These are phyloP conservation scores for Cremastobaeus sp. DNA, from an alignment of 2,888 invertebrate genomes.

Conservation along the genomic window DNA sequence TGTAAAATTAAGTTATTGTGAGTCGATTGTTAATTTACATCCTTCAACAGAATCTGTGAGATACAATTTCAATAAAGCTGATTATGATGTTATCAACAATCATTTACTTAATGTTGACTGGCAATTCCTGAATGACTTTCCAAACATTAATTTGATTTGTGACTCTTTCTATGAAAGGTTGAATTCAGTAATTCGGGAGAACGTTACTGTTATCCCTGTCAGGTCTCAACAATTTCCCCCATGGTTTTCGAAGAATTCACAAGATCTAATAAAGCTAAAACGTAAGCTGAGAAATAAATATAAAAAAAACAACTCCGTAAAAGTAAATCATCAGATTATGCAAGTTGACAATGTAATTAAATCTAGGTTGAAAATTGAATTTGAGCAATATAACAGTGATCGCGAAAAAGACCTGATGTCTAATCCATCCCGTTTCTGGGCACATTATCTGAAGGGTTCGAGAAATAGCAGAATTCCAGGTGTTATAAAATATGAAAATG, in stretches of 20 bases:
- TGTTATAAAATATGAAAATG: background rate
- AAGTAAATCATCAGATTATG: background rate
- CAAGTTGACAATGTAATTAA: background rate
- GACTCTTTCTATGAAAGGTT: background rate
- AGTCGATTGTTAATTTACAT: background rate
- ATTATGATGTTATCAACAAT: background rate
- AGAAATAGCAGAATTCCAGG: background rate
- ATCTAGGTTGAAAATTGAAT: background rate
- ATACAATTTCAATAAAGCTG: background rate
- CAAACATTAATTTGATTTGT: background rate
- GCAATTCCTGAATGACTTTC: background rate
- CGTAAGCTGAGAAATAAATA: background rate
- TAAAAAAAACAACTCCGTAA: background rate
- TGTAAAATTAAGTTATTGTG: background rate
- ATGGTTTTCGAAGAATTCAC: background rate
- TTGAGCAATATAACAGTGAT: background rate
- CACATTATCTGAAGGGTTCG: background rate
- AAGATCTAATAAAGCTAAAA: background rate
- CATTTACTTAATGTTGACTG: background rate
- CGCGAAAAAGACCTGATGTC: background rate
- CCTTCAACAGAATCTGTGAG: background rate
- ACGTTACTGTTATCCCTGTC: background rate
- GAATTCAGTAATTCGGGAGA: background rate
- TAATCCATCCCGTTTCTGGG: background rate
- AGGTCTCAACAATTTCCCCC: background rate